Conservation (phyloP, 2,797 vertebrate species). For the Chromobotia macracanthus region DNA sequence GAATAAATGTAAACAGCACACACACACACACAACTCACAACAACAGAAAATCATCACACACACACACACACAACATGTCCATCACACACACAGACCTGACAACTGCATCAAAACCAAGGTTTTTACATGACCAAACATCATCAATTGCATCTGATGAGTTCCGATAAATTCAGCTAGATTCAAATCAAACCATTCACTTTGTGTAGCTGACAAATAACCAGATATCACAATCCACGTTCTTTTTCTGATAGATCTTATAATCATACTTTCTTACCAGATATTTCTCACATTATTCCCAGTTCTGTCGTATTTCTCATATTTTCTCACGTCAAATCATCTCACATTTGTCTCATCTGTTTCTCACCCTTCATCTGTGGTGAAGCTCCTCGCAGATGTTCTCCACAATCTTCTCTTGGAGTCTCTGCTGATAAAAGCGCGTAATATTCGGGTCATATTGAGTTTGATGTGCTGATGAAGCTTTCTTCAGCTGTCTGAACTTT, state of each 20-base stretch:
- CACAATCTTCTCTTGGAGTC: slow-evolving; percentile 47
- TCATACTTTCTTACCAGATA: neutral
- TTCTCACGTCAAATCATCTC: neutral
- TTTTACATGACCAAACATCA: neutral
- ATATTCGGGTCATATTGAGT: slow-evolving; percentile 68
- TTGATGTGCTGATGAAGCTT: slow-evolving; percentile 26
- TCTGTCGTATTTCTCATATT: too few species aligned
- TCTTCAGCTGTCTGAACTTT: slow-evolving; percentile 16
- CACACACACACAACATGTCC: too few species aligned
- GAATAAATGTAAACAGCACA: neutral
- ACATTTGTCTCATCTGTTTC: neutral
- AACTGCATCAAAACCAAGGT: too few species aligned
- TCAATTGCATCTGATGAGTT: too few species aligned
- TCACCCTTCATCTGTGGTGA: slow-evolving; percentile 48
- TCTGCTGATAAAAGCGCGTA: slow-evolving; percentile 64
- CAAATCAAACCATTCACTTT: neutral
- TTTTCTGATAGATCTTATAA: neutral
- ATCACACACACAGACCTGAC: too few species aligned
- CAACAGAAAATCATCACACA: neutral
- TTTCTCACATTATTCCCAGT: neutral
- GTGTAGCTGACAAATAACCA: neutral
- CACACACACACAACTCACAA: neutral
- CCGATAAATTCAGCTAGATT: too few species aligned
- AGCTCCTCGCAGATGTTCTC: slow-evolving; percentile 56
- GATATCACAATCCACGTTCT: too few species aligned